These are phyloP conservation scores for Dendrolimus pini DNA, from an alignment of 2,888 invertebrate genomes.

Conservation along the genomic window DNA sequence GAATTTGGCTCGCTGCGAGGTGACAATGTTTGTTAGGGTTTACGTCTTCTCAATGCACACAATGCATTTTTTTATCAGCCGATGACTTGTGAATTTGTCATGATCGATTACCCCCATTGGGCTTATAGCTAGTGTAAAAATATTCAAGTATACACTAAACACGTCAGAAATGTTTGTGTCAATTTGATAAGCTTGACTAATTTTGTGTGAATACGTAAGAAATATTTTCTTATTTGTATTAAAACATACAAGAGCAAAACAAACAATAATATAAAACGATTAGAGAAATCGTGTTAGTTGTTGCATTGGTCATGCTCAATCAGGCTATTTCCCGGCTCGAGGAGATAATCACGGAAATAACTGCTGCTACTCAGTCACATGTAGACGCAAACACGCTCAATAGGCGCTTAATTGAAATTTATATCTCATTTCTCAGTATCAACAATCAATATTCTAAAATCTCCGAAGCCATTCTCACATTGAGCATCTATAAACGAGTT, in stretches of 20 bases:
- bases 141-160: slow-evolving; percentile 44
- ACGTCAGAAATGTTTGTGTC: slow-evolving; percentile 8
- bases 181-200: slow-evolving; percentile 4
- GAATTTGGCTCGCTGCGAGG: slow-evolving; percentile 59
- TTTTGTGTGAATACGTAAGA: slow-evolving; percentile 4
- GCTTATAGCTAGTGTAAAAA: slow-evolving; percentile 34
- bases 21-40: slow-evolving; percentile 72
- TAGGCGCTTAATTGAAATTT: slow-evolving; percentile 74
- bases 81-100: slow-evolving; percentile 76
- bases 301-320: slow-evolving; percentile 37
- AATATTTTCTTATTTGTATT: slow-evolving; percentile 10
- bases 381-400: slow-evolving; percentile 52
- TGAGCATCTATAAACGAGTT: slow-evolving; percentile 69
- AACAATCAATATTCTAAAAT: slow-evolving; percentile 75
- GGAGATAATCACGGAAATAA: slow-evolving; percentile 64
- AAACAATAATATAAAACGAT: slow-evolving; percentile 34
- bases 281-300: slow-evolving; percentile 42
- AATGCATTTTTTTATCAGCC: slow-evolving; percentile 63
- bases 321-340: slow-evolving; percentile 35
- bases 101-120: slow-evolving; percentile 61
- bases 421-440: slow-evolving; percentile 75
- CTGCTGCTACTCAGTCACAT: slow-evolving; percentile 36
- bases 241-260: slow-evolving; percentile 13
- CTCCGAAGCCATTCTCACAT: slow-evolving; percentile 64
- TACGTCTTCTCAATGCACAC: slow-evolving; percentile 59